Percentiles rank a stretch among this genome's conserved stretches.
These are phyloP conservation scores for Odocoileus virginianus DNA, from an alignment of 2,113 vertebrate species.

Conservation along the genomic window DNA sequence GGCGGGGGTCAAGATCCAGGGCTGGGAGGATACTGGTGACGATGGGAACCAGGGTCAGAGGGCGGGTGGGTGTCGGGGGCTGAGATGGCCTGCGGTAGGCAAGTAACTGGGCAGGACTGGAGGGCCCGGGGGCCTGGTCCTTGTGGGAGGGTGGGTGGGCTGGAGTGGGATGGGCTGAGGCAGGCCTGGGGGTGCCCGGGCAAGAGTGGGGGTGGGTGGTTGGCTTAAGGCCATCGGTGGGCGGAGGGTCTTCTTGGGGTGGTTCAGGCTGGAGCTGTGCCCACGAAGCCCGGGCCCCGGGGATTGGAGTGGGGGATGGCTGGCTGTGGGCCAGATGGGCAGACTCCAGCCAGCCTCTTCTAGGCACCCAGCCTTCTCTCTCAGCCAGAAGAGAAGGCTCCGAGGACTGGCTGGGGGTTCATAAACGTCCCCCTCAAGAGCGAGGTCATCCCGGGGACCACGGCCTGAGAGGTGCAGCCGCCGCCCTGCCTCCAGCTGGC, in stretches of 20 bases:
- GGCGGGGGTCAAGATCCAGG: not conserved
- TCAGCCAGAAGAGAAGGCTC: not conserved
- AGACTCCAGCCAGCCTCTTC: not conserved
- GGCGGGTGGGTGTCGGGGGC: not conserved
- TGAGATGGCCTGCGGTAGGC: not conserved
- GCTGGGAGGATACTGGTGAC: not conserved
- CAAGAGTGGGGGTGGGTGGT: not conserved
- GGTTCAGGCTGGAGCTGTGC: not conserved
- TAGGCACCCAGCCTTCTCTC: not conserved
- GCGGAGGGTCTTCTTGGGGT: not conserved
- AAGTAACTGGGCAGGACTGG: accelerated
- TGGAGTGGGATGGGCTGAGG: not conserved
- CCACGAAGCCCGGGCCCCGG: accelerated
- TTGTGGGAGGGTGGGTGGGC: not conserved
- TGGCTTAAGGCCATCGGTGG: accelerated
- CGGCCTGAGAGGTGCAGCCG: not conserved
- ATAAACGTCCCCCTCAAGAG: not conserved
- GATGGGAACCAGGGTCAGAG: not conserved
- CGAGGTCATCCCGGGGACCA: not conserved
- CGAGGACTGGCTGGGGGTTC: not conserved
- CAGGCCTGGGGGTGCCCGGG: not conserved
- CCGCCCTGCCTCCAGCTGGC: not conserved
- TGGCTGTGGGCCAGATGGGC: not conserved
- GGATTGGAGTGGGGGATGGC: not conserved
- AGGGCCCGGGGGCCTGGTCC: not conserved